Percentiles rank a stretch among this genome's conserved stretches.
These are phyloP conservation scores for Cyphomyrmex costatus DNA, from an alignment of 1,140 invertebrate genomes.

Conservation along the genomic window DNA sequence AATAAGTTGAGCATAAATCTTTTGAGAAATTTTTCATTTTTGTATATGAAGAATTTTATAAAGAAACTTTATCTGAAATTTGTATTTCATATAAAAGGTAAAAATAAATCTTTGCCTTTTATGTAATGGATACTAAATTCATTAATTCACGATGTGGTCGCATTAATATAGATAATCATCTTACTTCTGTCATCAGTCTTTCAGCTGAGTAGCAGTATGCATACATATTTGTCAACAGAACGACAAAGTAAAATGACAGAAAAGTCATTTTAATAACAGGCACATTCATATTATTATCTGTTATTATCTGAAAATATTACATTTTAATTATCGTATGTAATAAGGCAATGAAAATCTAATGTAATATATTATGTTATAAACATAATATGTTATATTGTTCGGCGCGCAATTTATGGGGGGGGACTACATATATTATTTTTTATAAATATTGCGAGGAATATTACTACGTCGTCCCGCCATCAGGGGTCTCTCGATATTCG, in stretches of 20 bases:
- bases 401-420: too few species aligned
- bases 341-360: not conserved
- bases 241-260: conserved; percentile 33
- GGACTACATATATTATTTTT: too few species aligned
- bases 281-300: not conserved
- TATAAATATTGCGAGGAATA: too few species aligned
- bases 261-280: conserved; percentile 30
- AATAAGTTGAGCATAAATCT: not conserved
- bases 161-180: not conserved
- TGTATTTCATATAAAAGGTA: not conserved
- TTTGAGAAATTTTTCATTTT: not conserved
- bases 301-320: conserved; percentile 43
- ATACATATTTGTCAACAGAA: conserved; percentile 55
- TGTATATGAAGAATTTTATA: not conserved
- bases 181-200: conserved; percentile 57
- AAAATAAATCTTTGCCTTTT: not conserved
- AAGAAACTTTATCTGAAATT: too few species aligned
- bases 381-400: not conserved
- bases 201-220: conserved; percentile 72
- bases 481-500: too few species aligned
- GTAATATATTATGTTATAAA: not conserved
- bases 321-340: not conserved
- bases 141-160: not conserved
- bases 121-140: not conserved
- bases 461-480: too few species aligned